Percentiles rank a stretch among this genome's conserved stretches.
These are phyloP conservation scores for Mycalesis mineus DNA, from an alignment of 2,888 invertebrate species.

Conservation along the genomic window DNA sequence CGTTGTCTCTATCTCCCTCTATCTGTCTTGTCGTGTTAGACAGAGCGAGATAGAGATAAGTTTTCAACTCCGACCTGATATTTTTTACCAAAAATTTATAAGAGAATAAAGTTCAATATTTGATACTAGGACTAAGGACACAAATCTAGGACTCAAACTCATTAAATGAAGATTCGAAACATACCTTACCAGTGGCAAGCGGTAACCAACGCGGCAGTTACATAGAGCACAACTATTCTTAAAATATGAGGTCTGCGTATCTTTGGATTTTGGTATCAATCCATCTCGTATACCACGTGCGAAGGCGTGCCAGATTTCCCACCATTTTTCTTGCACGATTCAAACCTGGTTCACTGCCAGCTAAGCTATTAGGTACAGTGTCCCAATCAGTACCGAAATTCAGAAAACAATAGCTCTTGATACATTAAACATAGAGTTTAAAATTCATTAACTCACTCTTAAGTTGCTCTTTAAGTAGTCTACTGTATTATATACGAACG, in stretches of 20 bases:
- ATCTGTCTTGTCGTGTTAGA: no score
- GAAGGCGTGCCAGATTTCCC: constrained; percentile 33
- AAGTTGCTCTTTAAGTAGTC: neutral
- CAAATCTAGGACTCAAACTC: no score
- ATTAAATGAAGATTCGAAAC: no score
- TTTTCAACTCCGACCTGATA: no score
- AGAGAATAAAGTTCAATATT: no score
- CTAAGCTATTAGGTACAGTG: constrained; percentile 32
- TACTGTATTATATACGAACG: constrained; percentile 19
- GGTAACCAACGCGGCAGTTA: no score
- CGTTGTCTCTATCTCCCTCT: no score
- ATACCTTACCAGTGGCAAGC: no score
- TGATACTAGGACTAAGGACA: no score
- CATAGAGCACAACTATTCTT: no score
- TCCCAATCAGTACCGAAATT: neutral
- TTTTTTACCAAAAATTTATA: no score
- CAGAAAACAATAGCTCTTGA: constrained; percentile 16
- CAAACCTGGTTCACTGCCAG: constrained; percentile 36
- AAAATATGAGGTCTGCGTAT: neutral
- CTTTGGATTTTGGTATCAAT: constrained; percentile 1
- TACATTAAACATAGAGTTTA: constrained; percentile 20
- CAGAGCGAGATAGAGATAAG: no score
- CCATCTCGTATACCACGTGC: constrained; percentile 25
- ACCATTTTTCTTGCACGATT: constrained; percentile 37
- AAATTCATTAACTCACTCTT: constrained; percentile 15